A percentile compares a stretch with the other conserved stretches of the same genome.
These are phyloP conservation scores for Axinella damicornis DNA, from an alignment of 37 sponge, comb jelly and placozoan species.

Conservation along the genomic window DNA sequence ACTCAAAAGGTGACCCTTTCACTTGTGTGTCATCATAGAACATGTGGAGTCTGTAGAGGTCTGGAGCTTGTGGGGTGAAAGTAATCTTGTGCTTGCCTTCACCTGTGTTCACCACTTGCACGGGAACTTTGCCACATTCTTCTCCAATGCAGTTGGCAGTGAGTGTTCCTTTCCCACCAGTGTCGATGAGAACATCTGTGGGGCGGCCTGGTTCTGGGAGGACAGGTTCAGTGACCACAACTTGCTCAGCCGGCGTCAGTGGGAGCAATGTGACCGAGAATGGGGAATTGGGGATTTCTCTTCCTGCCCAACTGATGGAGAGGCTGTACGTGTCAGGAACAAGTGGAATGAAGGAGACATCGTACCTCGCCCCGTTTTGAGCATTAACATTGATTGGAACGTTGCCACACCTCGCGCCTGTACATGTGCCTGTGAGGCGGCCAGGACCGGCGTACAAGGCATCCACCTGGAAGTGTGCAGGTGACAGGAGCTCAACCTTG, in stretches of 20 bases:
- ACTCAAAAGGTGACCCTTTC: slow-evolving; percentile 19
- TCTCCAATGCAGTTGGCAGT: slow-evolving; percentile 60
- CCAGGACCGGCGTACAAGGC: slow-evolving; percentile 71
- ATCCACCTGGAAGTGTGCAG: slow-evolving; percentile 42
- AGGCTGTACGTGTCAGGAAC: slow-evolving; percentile 47
- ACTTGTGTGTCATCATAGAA: slow-evolving; percentile 46
- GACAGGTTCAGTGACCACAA: slow-evolving; percentile 17
- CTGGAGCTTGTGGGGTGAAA: slow-evolving; percentile 33
- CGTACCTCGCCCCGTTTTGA: slow-evolving; percentile 5
- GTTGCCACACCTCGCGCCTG: slow-evolving; percentile 56
- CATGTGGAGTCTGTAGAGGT: slow-evolving; percentile 35
- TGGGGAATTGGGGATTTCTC: slow-evolving; percentile 71
- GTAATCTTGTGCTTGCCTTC: slow-evolving; percentile 30
- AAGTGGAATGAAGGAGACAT: slow-evolving; percentile 60
- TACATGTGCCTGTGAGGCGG: slow-evolving; percentile 47
- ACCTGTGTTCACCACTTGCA: background rate
- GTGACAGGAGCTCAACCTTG: slow-evolving; percentile 15
- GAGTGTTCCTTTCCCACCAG: slow-evolving; percentile 40
- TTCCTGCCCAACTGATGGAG: slow-evolving; percentile 60
- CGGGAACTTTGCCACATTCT: slow-evolving; percentile 43
- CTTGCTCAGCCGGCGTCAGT: background rate
- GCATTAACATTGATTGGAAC: slow-evolving; percentile 34
- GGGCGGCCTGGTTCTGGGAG: background rate
- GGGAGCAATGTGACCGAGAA: slow-evolving; percentile 64
- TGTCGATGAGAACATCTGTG: slow-evolving; percentile 16